Percentiles rank a stretch among this genome's conserved stretches.
Evolutionary conservation across 1,140 invertebrate species (phyloP).

Genomic region (Magallana gigas): DNA sequence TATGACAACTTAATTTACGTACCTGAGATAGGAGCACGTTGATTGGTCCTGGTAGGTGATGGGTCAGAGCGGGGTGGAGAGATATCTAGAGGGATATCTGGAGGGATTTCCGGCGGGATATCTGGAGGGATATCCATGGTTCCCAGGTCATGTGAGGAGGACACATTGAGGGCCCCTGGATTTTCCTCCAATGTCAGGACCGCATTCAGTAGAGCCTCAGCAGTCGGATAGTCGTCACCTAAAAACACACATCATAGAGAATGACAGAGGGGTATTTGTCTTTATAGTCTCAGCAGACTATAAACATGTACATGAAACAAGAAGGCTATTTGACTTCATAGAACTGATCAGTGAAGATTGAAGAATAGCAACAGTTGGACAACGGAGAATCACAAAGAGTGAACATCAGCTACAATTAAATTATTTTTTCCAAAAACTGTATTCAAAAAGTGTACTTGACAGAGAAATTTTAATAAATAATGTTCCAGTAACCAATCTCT

Average conservation of each 20-base stretch:
- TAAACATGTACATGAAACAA: background rate
- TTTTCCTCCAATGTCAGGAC: conserved; percentile 45
- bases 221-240: conserved; percentile 54
- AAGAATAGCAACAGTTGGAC: no score
- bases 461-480: no score
- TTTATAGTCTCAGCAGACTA: background rate
- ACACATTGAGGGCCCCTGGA: background rate
- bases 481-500: no score
- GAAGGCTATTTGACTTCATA: background rate
- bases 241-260: background rate
- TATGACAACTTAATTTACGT: background rate
- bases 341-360: background rate
- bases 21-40: background rate
- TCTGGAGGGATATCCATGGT: no score
- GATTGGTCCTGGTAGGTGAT: background rate
- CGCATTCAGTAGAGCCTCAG: conserved; percentile 51
- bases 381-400: no score
- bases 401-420: no score
- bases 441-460: no score
- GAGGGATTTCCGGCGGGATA: background rate
- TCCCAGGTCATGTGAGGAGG: background rate
- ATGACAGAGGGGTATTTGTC: no score
- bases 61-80: background rate
- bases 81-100: background rate
- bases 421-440: no score